These are phyloP conservation scores for Netelia melanura DNA, from an alignment of 2,888 invertebrate genomes.

Conservation along the genomic window DNA sequence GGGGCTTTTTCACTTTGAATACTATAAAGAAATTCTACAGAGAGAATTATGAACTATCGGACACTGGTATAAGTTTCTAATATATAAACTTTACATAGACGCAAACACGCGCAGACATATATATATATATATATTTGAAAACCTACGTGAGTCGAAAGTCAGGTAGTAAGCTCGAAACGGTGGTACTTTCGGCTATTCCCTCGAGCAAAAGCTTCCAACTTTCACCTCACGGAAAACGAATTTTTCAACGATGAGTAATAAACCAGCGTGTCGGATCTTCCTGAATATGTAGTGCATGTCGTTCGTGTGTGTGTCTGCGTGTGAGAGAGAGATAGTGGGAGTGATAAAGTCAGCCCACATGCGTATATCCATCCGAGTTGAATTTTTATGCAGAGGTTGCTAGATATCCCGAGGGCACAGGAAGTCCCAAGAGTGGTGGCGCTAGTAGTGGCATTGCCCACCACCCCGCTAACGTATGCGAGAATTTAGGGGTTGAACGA, in stretches of 20 bases:
- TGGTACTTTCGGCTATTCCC: conserved; percentile 25
- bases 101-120: neutral
- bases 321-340: neutral
- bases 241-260: conserved; percentile 54
- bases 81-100: neutral
- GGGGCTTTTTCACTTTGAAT: conserved; percentile 3
- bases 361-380: conserved; percentile 36
- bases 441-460: too few species aligned
- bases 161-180: neutral
- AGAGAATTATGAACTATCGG: conserved; percentile 25
- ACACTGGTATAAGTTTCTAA: conserved; percentile 9
- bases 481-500: too few species aligned
- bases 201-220: conserved; percentile 34
- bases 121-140: conserved; percentile 3
- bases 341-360: conserved; percentile 2
- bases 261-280: conserved; percentile 28
- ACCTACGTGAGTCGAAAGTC: conserved; percentile 40
- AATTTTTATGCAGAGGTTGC: conserved; percentile 51
- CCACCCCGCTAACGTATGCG: too few species aligned
- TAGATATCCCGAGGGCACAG: conserved; percentile 6
- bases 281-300: neutral
- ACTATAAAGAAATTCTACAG: conserved; percentile 7
- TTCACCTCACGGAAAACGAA: conserved; percentile 49
- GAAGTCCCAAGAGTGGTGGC: conserved; percentile 5
- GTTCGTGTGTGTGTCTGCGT: too few species aligned